Evolutionary conservation across 2,888 invertebrate genomes (phyloP).

Genomic region (Cataglyphis albicans): DNA sequence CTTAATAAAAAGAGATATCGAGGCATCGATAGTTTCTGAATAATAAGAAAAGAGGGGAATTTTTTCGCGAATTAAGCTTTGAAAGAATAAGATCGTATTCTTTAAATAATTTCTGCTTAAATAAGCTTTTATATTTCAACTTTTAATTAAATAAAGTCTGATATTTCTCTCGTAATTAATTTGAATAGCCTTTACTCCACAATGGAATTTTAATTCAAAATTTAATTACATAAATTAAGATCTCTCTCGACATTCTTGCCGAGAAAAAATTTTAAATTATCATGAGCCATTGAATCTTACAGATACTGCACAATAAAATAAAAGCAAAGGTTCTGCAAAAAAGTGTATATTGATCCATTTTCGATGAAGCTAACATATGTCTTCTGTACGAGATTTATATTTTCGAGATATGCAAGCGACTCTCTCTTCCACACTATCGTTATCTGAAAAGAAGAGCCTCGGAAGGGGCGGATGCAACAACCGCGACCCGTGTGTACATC

Average conservation of each 20-base stretch:
- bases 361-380: neutral
- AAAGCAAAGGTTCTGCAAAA: neutral
- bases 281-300: neutral
- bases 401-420: neutral
- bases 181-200: neutral
- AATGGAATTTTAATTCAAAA: neutral
- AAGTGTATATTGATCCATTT: neutral
- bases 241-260: neutral
- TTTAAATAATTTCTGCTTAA: neutral
- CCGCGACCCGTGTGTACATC: slow-evolving; percentile 34
- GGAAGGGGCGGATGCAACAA: slow-evolving; percentile 27
- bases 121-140: no score
- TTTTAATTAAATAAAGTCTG: neutral
- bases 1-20: neutral
- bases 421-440: neutral
- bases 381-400: slow-evolving; percentile 5
- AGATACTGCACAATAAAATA: neutral
- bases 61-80: neutral
- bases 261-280: neutral
- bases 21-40: neutral
- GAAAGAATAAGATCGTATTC: neutral
- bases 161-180: neutral
- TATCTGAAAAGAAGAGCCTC: slow-evolving; percentile 23
- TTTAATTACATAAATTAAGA: neutral
- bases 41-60: neutral